Evolutionary conservation across 2,888 invertebrate genomes (phyloP), one percentile per base, ranked within the genome.

Genomic region (Blera fallax): DNA sequence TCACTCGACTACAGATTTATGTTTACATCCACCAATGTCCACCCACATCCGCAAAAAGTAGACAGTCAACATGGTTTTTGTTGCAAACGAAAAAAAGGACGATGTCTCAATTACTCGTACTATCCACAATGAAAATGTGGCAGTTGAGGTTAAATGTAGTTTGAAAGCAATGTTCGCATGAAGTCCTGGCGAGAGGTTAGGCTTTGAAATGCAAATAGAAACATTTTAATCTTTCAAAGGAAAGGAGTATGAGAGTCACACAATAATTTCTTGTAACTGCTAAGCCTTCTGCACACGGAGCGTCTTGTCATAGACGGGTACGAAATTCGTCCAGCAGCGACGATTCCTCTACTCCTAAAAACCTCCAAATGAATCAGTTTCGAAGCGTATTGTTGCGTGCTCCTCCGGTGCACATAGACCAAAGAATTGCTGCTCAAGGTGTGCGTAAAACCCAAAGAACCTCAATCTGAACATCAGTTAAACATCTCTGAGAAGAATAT

Each of bases 81-180:
- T 7, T 18, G 60, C 0, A 40, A 18, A 40, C 14, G 24, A 27
- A 27, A 43, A 54, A 16, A 58, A 72, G 43, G 7, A 34, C 24
- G 24, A 34, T 40, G 3, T 50, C 32, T 32, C 62, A 73, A 52
- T 64, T 64, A 37, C 24, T 24, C 24, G 24, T 18, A 10, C n/a
- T n/a, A n/a, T n/a, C n/a, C n/a, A n/a, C 8, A 24, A 40, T 48
- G 27, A 18, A 40, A 27, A 52, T 50, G 14, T 40, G 29, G 29
- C 11, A 40, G 52, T 43, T 64, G 40, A 54, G 40, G 32, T 14
- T n/a, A 37, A 60, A 60, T 50, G 48, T 37, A 60, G 40, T 27
- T 60, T 73, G 29, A 40, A 73, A 32, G 37, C 14, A 37, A 27
- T n/a, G n/a, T 27, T 45, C 24, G 48, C 21, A 21, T 58, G 70